Conservation (phyloP, 2,888 invertebrate genomes). For the Gordius sp. region DNA sequence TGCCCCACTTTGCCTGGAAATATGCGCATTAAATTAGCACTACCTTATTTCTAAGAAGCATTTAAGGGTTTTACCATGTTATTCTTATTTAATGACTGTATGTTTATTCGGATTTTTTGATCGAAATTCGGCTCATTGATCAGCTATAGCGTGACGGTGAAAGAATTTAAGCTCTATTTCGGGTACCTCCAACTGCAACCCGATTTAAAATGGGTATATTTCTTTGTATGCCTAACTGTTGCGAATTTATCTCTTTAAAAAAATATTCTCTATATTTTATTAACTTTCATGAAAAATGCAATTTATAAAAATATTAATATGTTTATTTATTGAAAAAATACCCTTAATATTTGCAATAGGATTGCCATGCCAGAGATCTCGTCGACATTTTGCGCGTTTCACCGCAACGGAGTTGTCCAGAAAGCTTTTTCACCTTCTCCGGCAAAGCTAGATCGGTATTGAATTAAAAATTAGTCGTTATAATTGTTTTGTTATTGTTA, state of each 20-base stretch:
- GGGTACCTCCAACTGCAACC: slow-evolving; percentile 64
- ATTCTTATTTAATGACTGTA: slow-evolving; percentile 13
- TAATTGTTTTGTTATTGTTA: too few relatives aligned
- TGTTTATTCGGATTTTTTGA: slow-evolving; percentile 49
- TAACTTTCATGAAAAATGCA: not conserved
- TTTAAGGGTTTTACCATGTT: not conserved
- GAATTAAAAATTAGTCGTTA: too few relatives aligned
- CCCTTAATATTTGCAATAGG: slow-evolving; percentile 25
- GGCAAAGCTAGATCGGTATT: slow-evolving; percentile 90
- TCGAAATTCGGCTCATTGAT: slow-evolving; percentile 92
- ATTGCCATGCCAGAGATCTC: slow-evolving; percentile 74
- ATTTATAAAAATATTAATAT: too few relatives aligned
- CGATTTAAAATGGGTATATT: slow-evolving; percentile 65
- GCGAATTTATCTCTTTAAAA: not conserved
- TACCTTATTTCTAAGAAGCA: not conserved
- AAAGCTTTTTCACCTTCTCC: slow-evolving; percentile 98
- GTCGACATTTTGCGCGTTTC: slow-evolving; percentile 85
- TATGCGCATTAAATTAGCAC: too few relatives aligned
- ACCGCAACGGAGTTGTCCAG: slow-evolving; percentile 90
- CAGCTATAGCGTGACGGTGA: slow-evolving; percentile 93
- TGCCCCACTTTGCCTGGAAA: too few relatives aligned
- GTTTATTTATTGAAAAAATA: slow-evolving; percentile 15
- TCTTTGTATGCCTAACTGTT: not conserved
- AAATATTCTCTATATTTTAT: slow-evolving; percentile 14
- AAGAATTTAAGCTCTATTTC: slow-evolving; percentile 79